Percentiles rank a stretch among this genome's conserved stretches.
Conservation (phyloP, 2,113 vertebrate species). For the Elachura formosa region DNA sequence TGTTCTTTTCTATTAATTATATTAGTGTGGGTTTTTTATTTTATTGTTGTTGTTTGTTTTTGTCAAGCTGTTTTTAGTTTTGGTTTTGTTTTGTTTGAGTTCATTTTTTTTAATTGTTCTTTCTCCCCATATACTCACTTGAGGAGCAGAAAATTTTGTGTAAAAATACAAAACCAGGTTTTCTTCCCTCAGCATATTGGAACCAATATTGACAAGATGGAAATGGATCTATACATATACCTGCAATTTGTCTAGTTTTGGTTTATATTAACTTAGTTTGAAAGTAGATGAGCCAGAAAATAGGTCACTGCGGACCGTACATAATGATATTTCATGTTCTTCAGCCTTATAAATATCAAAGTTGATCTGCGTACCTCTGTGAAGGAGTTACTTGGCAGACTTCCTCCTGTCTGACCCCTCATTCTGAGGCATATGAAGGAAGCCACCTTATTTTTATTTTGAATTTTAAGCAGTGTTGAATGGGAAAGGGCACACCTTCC, state of each 20-base stretch:
- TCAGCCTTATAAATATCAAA: background rate
- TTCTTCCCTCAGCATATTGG: fast-evolving
- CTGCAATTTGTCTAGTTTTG: background rate
- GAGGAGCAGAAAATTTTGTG: background rate
- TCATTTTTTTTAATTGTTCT: background rate
- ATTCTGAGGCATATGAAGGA: background rate
- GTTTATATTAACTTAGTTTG: background rate
- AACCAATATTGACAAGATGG: background rate
- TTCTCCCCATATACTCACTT: background rate
- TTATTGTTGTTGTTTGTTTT: background rate
- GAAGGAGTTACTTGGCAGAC: background rate
- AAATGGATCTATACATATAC: background rate
- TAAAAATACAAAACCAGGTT: background rate
- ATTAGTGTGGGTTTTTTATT: background rate
- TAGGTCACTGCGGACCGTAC: background rate
- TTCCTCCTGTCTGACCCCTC: background rate
- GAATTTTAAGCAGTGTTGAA: background rate
- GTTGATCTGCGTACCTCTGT: background rate
- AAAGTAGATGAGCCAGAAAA: background rate
- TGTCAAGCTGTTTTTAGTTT: background rate
- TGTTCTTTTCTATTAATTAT: background rate
- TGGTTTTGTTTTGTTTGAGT: background rate
- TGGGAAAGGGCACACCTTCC: background rate
- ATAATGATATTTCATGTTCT: background rate
- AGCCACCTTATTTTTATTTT: background rate